Base-by-base conservation (phyloP, 64 coral and sea anemone species). In the Platygyra sinensis region DNA sequence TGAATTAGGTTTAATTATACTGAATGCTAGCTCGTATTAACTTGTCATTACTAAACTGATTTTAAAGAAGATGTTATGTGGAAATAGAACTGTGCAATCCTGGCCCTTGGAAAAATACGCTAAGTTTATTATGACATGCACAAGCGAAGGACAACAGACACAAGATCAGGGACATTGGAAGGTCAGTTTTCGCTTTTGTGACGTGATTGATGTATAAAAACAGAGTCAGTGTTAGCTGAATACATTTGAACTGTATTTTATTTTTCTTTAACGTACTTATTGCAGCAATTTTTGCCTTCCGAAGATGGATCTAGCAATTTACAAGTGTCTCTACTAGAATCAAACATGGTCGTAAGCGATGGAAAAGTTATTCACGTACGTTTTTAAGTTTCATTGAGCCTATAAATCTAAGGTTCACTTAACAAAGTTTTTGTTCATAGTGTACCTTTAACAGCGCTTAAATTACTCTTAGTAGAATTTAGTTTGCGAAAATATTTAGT, bases 71-170 rank as follows among this genome's bases (percentile, higher is more conserved):
- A 90, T 90, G 88, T 52, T 80, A 36, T 52, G 42, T 36, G 57
- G 50, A 75, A 27, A 64, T 38, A 52, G 30, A 74, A 30, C 13
- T 20, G 77, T 72, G 19, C 88, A 82, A 28, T 98, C 92, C 6
- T 98, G 93, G 93, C 77, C 87, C 69, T 76, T 98, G 27, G 96
- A 94, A 39, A 94, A 92, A 83, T 98, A 94, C 88, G 93, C 96
- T 10, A 98, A 92, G 74, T 90, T 77, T 73, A 73, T 98, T 64
- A 85, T 51, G 20, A 52, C 80, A 62, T 65, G 77, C 8, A 75
- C 71, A 22, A 74, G 22, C 71, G 69, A 60, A 76, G 33, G 13
- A 72, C 38, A 29, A 17, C 50, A 42, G 64, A 69, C 29, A 65
- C 15, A 80, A 54, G 79, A 77, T 60, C 72, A 88, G 59, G 93